A percentile compares a stretch with the other conserved stretches of the same genome.
Evolutionary conservation across 2,888 invertebrate species (phyloP).

Genomic region (Rhingia campestris): DNA sequence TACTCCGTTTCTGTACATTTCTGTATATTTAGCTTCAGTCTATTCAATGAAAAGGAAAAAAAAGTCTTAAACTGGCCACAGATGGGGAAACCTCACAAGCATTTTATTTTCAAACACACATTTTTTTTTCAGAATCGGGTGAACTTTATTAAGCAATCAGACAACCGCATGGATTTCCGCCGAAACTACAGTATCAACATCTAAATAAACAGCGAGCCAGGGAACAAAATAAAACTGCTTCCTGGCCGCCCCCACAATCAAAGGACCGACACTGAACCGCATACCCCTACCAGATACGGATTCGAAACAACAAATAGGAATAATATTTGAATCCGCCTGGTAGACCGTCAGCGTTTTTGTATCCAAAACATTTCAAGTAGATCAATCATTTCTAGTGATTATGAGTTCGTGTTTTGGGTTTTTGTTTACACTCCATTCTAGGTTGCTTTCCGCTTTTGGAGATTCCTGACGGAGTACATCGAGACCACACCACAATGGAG

Average conservation of each 20-base stretch:
- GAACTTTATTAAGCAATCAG: constrained; percentile 35
- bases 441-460: constrained; percentile 26
- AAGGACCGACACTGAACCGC: constrained; percentile 60
- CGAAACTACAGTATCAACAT: constrained; percentile 42
- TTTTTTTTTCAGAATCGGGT: constrained; percentile 8
- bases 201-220: constrained; percentile 60
- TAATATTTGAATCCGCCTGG: constrained; percentile 69
- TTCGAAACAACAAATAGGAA: constrained; percentile 43
- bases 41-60: too few species aligned
- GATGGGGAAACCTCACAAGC: too few species aligned
- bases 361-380: constrained; percentile 74
- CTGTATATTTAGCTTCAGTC: too few species aligned
- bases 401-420: constrained; percentile 57
- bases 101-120: neutral
- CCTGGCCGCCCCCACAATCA: constrained; percentile 63
- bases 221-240: constrained; percentile 48
- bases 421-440: constrained; percentile 63
- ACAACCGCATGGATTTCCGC: constrained; percentile 56
- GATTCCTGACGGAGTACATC: too few species aligned
- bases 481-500: neutral
- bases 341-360: constrained; percentile 67
- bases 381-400: constrained; percentile 72
- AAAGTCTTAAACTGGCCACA: too few species aligned
- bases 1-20: too few species aligned
- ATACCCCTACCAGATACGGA: too few species aligned